Evolutionary conservation across 2,888 invertebrate species (phyloP), one percentile per base, ranked within the genome.

Genomic region (Lithophane leautieri): DNA sequence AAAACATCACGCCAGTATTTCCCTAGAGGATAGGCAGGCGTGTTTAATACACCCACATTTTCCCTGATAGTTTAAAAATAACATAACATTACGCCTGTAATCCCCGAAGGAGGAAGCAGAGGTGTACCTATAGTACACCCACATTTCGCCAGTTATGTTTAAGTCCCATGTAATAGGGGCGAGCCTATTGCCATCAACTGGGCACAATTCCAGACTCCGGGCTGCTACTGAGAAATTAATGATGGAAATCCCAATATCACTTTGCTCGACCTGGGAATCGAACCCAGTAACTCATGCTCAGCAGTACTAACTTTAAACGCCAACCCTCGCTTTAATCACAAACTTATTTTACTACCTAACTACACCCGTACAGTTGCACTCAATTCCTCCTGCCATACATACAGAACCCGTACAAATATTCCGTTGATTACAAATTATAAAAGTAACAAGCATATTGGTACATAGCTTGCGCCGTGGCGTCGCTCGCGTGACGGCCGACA

Each of bases 401-500:
- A 79, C 84, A 61, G 86, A 85, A 81, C 83, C 86, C 76, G 4
- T 65, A 66, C 14, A 61, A 82, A 69, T 67, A 40, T 61, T 77
- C 34, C 44, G 52, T 76, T 70, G 79, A 86, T 87, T 84, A 82
- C 78, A 78, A 78, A 82, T 83, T 82, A 85, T 67, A 79, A 71
- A 78, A 74, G 78, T 81, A 88, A 86, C 83, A 79, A 88, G 86
- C 78, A 82, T 83, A 80, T 83, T 79, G 77, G 84, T 84, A 88
- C 82, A 86, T 83, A 76, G 86, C 73, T 75, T 86, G 86, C 79
- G 81, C 74, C 79, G 82, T 73, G 83, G 85, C 81, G 80, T 82
- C 84, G 89, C 85, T 89, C 85, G 92, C 90, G 88, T 89, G 91
- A 88, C 88, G 66, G 16, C 65, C 89, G 88, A 92, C 93, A 92